These are phyloP conservation scores for Bacillus rossius DNA, from an alignment of 1,140 invertebrate species.

Conservation along the genomic window DNA sequence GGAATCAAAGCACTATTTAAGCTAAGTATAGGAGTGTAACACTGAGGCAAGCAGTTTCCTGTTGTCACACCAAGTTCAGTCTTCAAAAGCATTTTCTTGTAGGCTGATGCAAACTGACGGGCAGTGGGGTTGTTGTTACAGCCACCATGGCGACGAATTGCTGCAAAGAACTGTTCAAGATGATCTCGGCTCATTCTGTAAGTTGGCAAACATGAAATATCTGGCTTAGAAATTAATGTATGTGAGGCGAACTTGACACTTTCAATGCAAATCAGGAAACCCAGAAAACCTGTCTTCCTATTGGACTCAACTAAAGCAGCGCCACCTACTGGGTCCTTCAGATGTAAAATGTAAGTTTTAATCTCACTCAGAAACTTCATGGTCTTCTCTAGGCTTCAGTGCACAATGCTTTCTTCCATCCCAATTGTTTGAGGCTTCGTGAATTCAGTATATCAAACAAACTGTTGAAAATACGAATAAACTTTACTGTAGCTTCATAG, in stretches of 20 bases:
- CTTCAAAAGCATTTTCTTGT: neutral
- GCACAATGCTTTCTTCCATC: neutral
- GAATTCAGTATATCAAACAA: constrained; percentile 34
- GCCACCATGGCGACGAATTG: constrained; percentile 25
- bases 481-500: constrained; percentile 20
- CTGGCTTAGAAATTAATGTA: neutral
- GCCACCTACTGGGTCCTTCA: neutral
- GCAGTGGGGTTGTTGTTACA: constrained; percentile 36
- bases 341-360: neutral
- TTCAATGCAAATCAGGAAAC: neutral
- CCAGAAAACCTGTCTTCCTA: neutral
- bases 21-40: too few species aligned
- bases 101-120: constrained; percentile 25
- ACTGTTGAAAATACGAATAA: constrained; percentile 28
- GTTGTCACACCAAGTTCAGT: neutral
- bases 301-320: neutral
- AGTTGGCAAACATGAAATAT: constrained; percentile 23
- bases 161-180: constrained; percentile 36
- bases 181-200: constrained; percentile 40
- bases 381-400: neutral
- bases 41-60: too few species aligned
- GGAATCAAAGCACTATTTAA: too few species aligned
- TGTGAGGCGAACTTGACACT: neutral
- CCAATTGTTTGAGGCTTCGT: constrained; percentile 9
- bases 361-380: neutral